Base-by-base conservation (phyloP, 2,888 invertebrate species). In the Anaspis maculata region DNA sequence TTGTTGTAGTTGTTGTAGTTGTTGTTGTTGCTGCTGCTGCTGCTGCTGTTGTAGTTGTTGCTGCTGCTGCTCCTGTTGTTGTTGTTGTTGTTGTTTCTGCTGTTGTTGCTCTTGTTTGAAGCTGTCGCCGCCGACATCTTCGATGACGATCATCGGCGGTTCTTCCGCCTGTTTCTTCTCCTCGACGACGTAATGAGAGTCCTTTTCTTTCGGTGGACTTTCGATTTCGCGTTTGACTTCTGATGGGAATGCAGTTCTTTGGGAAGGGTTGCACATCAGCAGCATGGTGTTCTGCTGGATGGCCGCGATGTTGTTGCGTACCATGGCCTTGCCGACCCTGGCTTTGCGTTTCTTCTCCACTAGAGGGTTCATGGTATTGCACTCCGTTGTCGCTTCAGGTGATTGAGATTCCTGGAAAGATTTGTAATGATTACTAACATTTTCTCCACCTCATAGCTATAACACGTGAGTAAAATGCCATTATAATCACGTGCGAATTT, bases 241-340 rank as follows among this genome's bases (percentile, higher is more conserved):
- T 10, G 49, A 44, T 2, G 54, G 45, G 25, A 42, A 51, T n/a
- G n/a, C n/a, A 23, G 52, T 46, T 23, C 27, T 42, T 21, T 56
- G 54, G 15, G 42, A 41, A 2, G 59, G 52, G 27, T 66, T 64
- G 48, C 66, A 67, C 67, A 67, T 67, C 16, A 76, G 51, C 1
- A 75, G 60, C 45, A 72, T 66, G 11, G 68, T 69, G 23, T 72
- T 73, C 42, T 71, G 70, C 27, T 57, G 54, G 32, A 70, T 69
- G n/a, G 70, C 69, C 3, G 67, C 72, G 29, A 75, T 68, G 13
- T 73, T 72, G 46, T 77, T 74, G 12, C 81, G 66, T 5, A 79
- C 81, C 77, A 80, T 81, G 15, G 72, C 77, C 56, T 82, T 82
- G 27, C 75, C 74, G 29, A 75, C 64, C 31, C 75, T 66, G 15